Percentiles rank a stretch among this genome's conserved stretches.
Evolutionary conservation across 2,797 vertebrate species (phyloP).

Genomic region (Brachyalestes nurse): DNA sequence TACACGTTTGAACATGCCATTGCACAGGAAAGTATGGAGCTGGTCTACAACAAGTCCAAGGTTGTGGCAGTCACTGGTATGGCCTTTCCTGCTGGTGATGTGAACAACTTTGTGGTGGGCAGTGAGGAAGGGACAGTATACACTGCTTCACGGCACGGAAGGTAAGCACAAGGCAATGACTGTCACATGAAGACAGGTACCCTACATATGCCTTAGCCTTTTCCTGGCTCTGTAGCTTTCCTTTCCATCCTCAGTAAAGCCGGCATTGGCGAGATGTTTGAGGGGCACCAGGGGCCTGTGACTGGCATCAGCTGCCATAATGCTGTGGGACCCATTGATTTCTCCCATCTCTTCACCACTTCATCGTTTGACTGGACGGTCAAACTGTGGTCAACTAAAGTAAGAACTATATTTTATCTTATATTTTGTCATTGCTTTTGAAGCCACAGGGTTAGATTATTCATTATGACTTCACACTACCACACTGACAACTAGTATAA

Average conservation of each 20-base stretch:
- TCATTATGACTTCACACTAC: no score
- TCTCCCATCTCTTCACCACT: conserved; percentile 88
- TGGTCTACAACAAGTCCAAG: conserved; percentile 88
- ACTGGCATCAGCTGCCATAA: conserved; percentile 89
- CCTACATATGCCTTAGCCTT: no score
- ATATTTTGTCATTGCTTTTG: not conserved
- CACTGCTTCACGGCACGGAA: conserved; percentile 88
- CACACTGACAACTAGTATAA: no score
- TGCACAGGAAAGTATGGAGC: conserved; percentile 88
- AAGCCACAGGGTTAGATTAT: not conserved
- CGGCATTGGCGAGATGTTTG: conserved; percentile 87
- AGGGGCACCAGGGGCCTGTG: conserved; percentile 88
- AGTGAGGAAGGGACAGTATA: conserved; percentile 89
- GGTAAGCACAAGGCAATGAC: conserved; percentile 66
- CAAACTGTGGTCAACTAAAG: conserved; percentile 90
- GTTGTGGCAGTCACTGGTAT: conserved; percentile 88
- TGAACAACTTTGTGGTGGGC: conserved; percentile 90
- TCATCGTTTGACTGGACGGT: conserved; percentile 92
- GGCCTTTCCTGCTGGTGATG: conserved; percentile 88
- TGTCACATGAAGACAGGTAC: not conserved
- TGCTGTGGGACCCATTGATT: conserved; percentile 86
- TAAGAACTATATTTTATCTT: conserved; percentile 62
- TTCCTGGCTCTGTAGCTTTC: not conserved
- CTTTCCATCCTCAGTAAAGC: conserved; percentile 78
- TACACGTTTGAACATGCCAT: not conserved